Evolutionary conservation across 2,113 vertebrate species (phyloP), one percentile per base, ranked within the genome.

Genomic region (Tragelaphus imberbis): DNA sequence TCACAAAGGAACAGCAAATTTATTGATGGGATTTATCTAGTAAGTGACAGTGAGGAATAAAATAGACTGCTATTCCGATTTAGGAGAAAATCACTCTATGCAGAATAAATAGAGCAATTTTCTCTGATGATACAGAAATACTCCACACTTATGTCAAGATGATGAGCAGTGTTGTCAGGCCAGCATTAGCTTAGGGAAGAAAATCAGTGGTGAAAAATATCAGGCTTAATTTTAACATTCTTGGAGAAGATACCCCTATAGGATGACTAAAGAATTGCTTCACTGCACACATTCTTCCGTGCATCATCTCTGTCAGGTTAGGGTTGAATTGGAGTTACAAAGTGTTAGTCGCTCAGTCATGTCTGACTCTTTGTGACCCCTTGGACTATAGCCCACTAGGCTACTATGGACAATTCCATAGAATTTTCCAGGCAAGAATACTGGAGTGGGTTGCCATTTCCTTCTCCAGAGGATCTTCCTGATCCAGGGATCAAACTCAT

Each of bases 71-170:
- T 91, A 90, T 53, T 44, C 65, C 79, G 87, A 95, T 85, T 59
- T 85, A 61, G 28, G 30, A 85, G 94, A 80, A 44, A 75, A 56
- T 63, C 15, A 40, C 5, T 97, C 49, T 56, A 36, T 95, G 51
- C 87, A 58, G 36, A 94, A 95, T 68, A 96, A 80, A 84, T 75
- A 96, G 40, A 97, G 33, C 7, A 47, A 51, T 95, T 97, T 97
- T 85, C 81, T 91, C 55, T 84, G 84, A 85, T 87, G 40, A 86
- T 71, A 53, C 49, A 36, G 92, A 96, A 97, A 63, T 36, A 59
- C 19, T 88, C 28, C 68, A 85, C 6, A 30, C 56, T 84, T 63
- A 12, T 53, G 82, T 28, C 51, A 91, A 94, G 51, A 88, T 90
- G 44, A 92, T 56, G 33, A 90, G n/a, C 49, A 92, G 51, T 79